Evolutionary conservation across 2,888 invertebrate genomes (phyloP).

Genomic region (Eupithecia inturbata): DNA sequence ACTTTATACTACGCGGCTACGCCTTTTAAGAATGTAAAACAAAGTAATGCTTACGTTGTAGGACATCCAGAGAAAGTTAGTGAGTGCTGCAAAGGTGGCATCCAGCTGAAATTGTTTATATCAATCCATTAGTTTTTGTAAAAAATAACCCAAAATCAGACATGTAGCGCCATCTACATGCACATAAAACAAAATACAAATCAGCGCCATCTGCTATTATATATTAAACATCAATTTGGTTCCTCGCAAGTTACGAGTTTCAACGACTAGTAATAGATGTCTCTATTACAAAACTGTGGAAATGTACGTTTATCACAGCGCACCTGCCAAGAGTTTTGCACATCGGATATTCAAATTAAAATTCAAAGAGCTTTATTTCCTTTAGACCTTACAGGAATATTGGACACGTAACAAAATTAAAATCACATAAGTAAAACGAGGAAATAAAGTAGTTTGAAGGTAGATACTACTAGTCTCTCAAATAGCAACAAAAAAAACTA

Average conservation of each 20-base stretch:
- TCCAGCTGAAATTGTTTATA: constrained; percentile 86
- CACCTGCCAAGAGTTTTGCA: not conserved
- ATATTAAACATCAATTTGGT: not conserved
- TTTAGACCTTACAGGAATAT: no score
- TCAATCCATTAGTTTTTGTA: not conserved
- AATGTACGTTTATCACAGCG: not conserved
- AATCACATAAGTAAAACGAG: no score
- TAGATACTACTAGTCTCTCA: no score
- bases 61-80: constrained; percentile 92
- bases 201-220: constrained; percentile 5
- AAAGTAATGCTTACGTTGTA: constrained; percentile 88
- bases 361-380: no score
- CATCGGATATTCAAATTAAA: no score
- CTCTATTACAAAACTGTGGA: not conserved
- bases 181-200: constrained; percentile 6
- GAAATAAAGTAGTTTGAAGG: no score
- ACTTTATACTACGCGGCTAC: not conserved
- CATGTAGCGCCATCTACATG: constrained; percentile 10
- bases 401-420: no score
- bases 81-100: constrained; percentile 89
- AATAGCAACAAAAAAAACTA: no score
- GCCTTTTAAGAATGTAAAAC: not conserved
- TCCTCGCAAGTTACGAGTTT: not conserved
- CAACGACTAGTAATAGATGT: no score
- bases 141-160: not conserved